phyloP scores from a whole-genome alignment of 2,113 vertebrate species.

The Scartelaos histophorus region DNA sequence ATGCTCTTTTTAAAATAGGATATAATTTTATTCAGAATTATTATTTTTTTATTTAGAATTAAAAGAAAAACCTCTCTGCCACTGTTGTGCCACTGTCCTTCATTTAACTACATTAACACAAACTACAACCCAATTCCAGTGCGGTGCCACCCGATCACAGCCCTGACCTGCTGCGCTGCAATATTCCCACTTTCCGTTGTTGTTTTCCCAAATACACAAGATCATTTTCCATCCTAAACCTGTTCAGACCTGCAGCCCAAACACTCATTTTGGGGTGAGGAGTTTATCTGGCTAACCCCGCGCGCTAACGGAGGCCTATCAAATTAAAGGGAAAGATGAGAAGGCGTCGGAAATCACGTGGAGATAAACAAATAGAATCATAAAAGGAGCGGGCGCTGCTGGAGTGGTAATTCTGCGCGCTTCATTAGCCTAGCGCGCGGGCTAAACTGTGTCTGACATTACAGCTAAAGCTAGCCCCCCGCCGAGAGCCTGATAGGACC shows the following conservation, averaged over 20 bases:
- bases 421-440: constrained; percentile 78
- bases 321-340: constrained; percentile 74
- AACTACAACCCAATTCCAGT: not conserved
- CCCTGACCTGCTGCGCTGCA: not conserved
- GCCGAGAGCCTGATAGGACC: constrained; percentile 76
- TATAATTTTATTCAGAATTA: no score
- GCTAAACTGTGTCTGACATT: constrained; percentile 77
- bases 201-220: not conserved
- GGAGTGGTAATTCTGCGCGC: constrained; percentile 77
- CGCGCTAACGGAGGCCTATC: constrained; percentile 81
- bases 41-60: no score
- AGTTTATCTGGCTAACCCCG: constrained; percentile 51
- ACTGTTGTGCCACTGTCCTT: no score
- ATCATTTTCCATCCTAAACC: not conserved
- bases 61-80: no score
- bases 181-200: not conserved
- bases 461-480: constrained; percentile 78
- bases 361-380: constrained; percentile 84
- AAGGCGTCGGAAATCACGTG: constrained; percentile 70
- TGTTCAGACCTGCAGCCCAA: not conserved
- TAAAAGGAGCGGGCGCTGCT: constrained; percentile 75
- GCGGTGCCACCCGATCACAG: not conserved
- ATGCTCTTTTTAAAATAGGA: no score
- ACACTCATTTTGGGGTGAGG: constrained; percentile 14
- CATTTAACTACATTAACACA: not conserved